Evolutionary conservation across 2,113 vertebrate genomes (phyloP), one percentile per base, ranked within the genome.

Genomic region (Arothron firmamentum): DNA sequence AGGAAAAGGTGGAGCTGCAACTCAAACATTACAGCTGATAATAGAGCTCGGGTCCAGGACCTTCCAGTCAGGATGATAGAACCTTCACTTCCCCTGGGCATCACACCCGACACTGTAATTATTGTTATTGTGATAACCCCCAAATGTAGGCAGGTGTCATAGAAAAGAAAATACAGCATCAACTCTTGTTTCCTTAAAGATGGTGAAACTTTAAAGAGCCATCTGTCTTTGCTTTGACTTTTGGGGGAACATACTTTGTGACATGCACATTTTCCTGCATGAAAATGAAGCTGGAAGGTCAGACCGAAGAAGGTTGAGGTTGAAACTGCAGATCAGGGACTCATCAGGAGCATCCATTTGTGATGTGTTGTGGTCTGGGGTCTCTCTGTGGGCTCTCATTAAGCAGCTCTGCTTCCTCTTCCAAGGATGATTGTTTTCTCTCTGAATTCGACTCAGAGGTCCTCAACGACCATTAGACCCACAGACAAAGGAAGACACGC

Each of bases 371-470:
- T 74, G 80, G 70, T 77, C 78, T 69, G 70, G 79, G 80, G 72
- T 81, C 75, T 81, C 70, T 81, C 70, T 78, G 75, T 55, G 21
- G 72, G 64, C 78, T 77, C 79, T 79, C 75, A 82, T 82, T 77
- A 77, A 55, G 72, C 78, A 80, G 70, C 75, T 69, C 81, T 58
- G 62, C 70, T 88, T 87, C 80, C 75, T 79, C 67, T 72, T 47
- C 41, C 67, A 74, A 79, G 54, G 57, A 72, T 84, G 72, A 77
- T 86, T 86, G 82, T 85, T 87, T 87, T 85, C 77, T 84, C 70
- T 87, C 59, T 62, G 82, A 87, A 85, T 78, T 74, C 19, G 50
- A 70, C 67, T 18, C 82, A 51, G 64, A 79, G 69, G 61, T 72
- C 70, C 74, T 78, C 58, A 10, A 64, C 47, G 17, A 48, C 72